Base-by-base conservation (phyloP, 1,140 invertebrate species). In the Monomorium pharaonis region DNA sequence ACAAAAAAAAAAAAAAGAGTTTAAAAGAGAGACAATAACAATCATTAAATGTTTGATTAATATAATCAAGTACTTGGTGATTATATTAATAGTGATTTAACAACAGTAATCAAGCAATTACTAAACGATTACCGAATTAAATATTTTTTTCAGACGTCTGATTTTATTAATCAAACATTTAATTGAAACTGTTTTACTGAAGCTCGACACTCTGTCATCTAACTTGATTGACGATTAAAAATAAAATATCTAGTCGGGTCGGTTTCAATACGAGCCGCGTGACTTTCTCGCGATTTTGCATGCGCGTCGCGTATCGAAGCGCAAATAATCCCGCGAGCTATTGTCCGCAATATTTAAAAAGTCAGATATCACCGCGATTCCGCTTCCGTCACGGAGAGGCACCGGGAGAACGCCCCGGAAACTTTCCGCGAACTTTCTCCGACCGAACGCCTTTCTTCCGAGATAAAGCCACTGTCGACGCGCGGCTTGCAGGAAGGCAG, bases 381-480 rank as follows among this genome's bases (percentile, higher is more conserved):
- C 78, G 78, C 3, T 81, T 81, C 37, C 78, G 78, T 83, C 78
- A 24, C 78, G 37, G 51, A 21, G 49, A 42, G 33, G 16, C n/a
- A n/a, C 5, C 14, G 30, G 16, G 18, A 63, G 24, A 44, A 56
- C 49, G 51, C 1, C 24, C 33, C 51, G 47, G 77, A 49, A 81
- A 83, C 65, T 60, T 30, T 51, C 10, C 67, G 67, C 65, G 6
- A 83, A 83, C 78, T 83, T 83, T 83, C 78, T 74, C 74, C 69
- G 78, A 60, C 67, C 78, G 67, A 67, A 74, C 78, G 78, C 78
- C 65, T 83, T 83, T 83, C 78, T 72, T 56, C 51, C 78, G 51
- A 83, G 67, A 83, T 83, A 83, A 83, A 83, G 67, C 78, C 78
- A 83, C 78, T 83, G 78, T 83, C 78, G 67, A 83, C 78, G 74